Conservation (phyloP, 2,888 invertebrate species). For the Clunio marinus region DNA sequence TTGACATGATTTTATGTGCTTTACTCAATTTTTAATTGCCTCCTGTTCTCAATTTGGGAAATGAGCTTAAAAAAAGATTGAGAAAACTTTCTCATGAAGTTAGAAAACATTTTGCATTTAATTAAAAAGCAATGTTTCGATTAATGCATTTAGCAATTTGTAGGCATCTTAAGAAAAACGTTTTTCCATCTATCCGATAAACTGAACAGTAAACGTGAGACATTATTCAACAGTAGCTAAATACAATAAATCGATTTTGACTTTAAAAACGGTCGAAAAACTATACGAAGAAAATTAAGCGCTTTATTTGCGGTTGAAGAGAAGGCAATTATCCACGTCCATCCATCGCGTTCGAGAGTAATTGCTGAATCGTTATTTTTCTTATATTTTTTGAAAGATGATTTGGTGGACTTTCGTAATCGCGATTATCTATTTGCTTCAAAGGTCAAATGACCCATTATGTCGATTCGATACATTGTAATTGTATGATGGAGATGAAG, state of each 20-base stretch:
- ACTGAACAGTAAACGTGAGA: constrained; percentile 20
- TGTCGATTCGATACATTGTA: constrained; percentile 22
- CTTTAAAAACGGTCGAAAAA: background rate
- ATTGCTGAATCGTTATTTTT: constrained; percentile 26
- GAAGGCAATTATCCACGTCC: constrained; percentile 31
- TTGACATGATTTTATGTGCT: too few relatives aligned
- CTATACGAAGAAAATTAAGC: background rate
- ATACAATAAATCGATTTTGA: constrained; percentile 24
- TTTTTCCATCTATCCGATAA: too few relatives aligned
- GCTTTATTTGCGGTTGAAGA: constrained; percentile 1
- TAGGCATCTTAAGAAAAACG: too few relatives aligned
- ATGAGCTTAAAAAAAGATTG: too few relatives aligned
- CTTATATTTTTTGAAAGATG: background rate
- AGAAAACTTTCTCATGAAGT: too few relatives aligned
- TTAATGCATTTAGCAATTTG: too few relatives aligned
- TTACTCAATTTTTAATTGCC: too few relatives aligned
- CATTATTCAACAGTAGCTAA: constrained; percentile 16
- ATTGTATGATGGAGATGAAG: background rate
- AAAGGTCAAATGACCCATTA: constrained; percentile 36
- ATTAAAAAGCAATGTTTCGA: too few relatives aligned
- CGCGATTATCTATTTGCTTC: constrained; percentile 10
- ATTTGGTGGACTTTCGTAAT: constrained; percentile 28
- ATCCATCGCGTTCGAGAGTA: background rate
- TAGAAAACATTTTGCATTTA: too few relatives aligned
- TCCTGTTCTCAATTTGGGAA: too few relatives aligned